Evolutionary conservation across 1,140 invertebrate genomes (phyloP), one percentile per base, ranked within the genome.

Genomic region (Tetranychus cinnabarinus): DNA sequence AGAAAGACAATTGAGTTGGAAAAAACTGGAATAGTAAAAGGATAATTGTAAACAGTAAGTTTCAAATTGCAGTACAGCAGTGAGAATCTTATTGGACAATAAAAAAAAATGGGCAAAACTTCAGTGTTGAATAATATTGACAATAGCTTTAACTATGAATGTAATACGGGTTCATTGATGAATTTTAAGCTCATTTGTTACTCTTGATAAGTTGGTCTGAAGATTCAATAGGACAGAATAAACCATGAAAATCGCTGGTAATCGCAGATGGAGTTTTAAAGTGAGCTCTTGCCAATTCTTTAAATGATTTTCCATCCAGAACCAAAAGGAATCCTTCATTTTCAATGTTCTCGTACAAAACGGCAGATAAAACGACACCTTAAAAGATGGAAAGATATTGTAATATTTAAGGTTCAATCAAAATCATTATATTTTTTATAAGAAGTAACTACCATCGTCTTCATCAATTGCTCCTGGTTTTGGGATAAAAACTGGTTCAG

Each of bases 401-500:
- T 23, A 23, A 23, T 23, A 23, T 23, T 23, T 23, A 23, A 23
- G 23, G 23, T 23, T 23, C 0, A 0, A 23, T 23, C 23, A 23
- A 23, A 23, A 23, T 23, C 23, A 23, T 23, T 23, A 23, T 23
- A 52, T 12, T 52, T 52, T 8, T 8, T 0, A n/a, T 2, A 2
- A n/a, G 8, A n/a, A n/a, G 31, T 52, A 23, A 23, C 23, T 62
- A 60, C 67, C 72, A 62, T 71, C 71, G 58, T 74, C 72, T 65
- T 73, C 71, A 23, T 63, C 65, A 33, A 56, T 63, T 2, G 67
- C 62, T 15, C 65, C 67, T 2, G 69, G 70, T 48, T 63, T 59
- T 5, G 66, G 62, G 12, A 74, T 59, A 61, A 72, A 74, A n/a
- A 66, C 56, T 34, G 70, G 67, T 61, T 74, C 74, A 36, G 86